A percentile compares a stretch with the other conserved stretches of the same genome.
These are phyloP conservation scores for Nannobrachium achirus DNA, from an alignment of 2,113 vertebrate genomes.

Conservation along the genomic window DNA sequence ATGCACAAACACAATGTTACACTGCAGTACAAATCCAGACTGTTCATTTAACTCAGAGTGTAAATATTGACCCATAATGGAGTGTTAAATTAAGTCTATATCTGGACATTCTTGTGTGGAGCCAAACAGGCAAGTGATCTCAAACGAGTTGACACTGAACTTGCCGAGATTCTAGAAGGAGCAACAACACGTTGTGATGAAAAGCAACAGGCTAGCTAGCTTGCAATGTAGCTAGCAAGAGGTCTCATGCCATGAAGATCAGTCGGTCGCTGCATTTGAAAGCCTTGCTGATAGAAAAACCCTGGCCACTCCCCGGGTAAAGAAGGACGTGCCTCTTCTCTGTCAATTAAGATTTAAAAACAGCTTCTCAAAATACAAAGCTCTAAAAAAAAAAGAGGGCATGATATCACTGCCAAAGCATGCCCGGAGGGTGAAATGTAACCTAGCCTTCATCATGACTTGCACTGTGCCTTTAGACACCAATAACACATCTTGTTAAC, in stretches of 20 bases:
- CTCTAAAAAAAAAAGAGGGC: no score
- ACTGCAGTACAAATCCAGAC: no score
- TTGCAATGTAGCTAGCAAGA: neutral
- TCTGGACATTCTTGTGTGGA: no score
- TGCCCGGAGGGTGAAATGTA: no score
- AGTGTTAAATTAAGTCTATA: no score
- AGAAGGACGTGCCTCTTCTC: conserved; percentile 22
- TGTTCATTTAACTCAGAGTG: no score
- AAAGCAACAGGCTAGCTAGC: neutral
- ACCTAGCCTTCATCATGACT: no score
- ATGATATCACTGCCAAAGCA: no score
- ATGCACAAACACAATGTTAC: no score
- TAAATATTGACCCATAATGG: no score
- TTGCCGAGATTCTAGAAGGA: conserved; percentile 2
- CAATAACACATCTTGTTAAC: no score
- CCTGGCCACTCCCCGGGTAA: conserved; percentile 17
- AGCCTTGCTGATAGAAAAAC: neutral
- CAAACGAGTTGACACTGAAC: neutral
- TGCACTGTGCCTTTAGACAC: no score
- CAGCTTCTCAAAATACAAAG: neutral
- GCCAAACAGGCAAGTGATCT: neutral
- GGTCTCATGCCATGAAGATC: conserved; percentile 13
- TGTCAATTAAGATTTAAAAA: conserved; percentile 5
- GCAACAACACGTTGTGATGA: neutral
- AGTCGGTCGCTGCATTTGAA: neutral